Percentiles rank a stretch among this genome's conserved stretches.
Evolutionary conservation across 1,140 invertebrate species (phyloP).

Genomic region (Aporrectodea caliginosa): DNA sequence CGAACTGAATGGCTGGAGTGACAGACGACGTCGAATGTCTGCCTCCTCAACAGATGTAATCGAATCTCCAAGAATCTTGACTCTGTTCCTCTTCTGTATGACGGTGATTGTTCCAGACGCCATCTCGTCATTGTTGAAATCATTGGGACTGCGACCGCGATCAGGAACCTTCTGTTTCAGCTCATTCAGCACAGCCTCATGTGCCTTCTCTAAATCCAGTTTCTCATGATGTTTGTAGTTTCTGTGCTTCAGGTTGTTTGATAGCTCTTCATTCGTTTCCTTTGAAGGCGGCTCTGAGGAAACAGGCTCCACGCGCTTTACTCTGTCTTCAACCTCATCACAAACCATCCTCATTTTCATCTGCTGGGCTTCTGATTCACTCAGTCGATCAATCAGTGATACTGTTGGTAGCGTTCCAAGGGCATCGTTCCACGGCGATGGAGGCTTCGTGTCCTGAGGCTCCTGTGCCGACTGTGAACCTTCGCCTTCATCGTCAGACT

Average conservation of each 20-base stretch:
- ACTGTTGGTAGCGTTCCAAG: background rate
- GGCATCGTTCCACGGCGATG: background rate
- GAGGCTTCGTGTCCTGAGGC: background rate
- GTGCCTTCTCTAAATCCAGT: background rate
- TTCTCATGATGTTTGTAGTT: background rate
- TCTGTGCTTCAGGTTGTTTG: background rate
- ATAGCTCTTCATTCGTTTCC: background rate
- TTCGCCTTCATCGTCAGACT: background rate
- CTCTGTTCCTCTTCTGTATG: background rate
- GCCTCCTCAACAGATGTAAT: background rate
- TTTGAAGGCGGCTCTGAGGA: background rate
- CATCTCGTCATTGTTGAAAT: background rate
- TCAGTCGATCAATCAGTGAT: constrained; percentile 19
- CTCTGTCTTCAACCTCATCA: constrained; percentile 14
- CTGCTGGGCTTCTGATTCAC: constrained; percentile 13
- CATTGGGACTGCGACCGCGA: background rate
- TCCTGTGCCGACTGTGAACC: background rate
- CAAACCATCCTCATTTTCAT: background rate
- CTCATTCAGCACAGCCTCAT: background rate
- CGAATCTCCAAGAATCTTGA: background rate
- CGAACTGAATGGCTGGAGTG: background rate
- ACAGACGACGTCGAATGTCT: background rate
- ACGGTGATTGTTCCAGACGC: background rate
- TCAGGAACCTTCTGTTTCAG: background rate
- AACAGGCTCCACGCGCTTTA: background rate